A percentile compares a stretch with the other conserved stretches of the same genome.
Evolutionary conservation across 2,113 vertebrate genomes (phyloP).

Genomic region (Gymnarchus niloticus): DNA sequence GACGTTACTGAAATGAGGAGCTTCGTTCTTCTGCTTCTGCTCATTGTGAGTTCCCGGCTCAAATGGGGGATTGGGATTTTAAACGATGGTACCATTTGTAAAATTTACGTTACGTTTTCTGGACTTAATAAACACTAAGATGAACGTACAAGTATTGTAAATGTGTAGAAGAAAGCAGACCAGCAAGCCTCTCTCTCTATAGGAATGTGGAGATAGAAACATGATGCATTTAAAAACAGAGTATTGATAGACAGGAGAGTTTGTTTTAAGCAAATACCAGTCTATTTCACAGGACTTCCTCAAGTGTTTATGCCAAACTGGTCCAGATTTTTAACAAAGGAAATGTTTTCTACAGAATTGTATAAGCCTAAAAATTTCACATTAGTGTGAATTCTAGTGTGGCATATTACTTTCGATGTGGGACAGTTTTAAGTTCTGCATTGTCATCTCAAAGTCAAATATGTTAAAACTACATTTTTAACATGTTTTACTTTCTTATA

Average conservation of each 20-base stretch:
- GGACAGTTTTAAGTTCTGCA: not conserved
- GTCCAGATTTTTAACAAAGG: not conserved
- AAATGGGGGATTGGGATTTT: not conserved
- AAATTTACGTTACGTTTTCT: not conserved
- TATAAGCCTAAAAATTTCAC: too few relatives aligned
- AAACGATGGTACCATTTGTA: not conserved
- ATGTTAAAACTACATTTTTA: not conserved
- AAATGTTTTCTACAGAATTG: too few relatives aligned
- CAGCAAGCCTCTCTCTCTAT: not conserved
- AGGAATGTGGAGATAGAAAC: not conserved
- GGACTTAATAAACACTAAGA: not conserved
- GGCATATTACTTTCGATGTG: not conserved
- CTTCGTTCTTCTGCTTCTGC: slow-evolving; percentile 1
- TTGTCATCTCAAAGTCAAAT: not conserved
- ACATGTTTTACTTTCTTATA: not conserved
- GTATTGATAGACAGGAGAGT: not conserved
- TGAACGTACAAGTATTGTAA: not conserved
- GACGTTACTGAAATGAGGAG: not conserved
- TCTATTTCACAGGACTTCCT: not conserved
- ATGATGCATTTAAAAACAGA: not conserved
- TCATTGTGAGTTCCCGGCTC: not conserved
- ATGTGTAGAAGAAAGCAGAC: not conserved
- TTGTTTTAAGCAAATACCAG: not conserved
- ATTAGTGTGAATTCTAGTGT: too few relatives aligned
- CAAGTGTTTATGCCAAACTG: not conserved